phyloP scores from a whole-genome alignment of 1,140 invertebrate species.

The Grapholita molesta region DNA sequence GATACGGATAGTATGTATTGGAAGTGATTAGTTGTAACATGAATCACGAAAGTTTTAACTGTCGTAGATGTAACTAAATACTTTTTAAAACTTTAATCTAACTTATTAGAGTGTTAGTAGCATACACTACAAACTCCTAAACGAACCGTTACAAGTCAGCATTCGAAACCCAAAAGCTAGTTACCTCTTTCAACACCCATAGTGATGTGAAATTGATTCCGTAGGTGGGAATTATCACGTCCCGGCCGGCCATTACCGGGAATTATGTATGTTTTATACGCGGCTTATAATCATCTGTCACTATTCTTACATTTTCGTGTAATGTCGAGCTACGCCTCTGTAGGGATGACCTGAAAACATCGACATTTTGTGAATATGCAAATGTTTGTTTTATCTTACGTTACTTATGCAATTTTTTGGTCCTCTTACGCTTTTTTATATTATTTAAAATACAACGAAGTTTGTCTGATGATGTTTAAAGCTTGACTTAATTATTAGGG shows the following conservation, averaged over 20 bases:
- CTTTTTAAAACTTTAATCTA: no score
- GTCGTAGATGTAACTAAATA: no score
- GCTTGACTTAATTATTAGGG: no score
- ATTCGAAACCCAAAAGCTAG: not conserved
- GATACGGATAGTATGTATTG: no score
- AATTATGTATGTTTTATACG: conserved; percentile 78
- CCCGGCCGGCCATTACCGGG: conserved; percentile 55
- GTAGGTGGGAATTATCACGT: conserved; percentile 46
- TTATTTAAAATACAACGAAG: no score
- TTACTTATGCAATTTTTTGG: no score
- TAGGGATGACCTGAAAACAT: conserved; percentile 52
- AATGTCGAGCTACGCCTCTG: conserved; percentile 61
- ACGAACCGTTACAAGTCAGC: not conserved
- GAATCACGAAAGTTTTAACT: no score
- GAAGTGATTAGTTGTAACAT: no score
- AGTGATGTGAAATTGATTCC: conserved; percentile 63
- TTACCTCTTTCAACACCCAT: conserved; percentile 18
- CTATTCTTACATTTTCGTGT: conserved; percentile 76
- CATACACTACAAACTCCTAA: not conserved
- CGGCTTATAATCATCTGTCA: conserved; percentile 78
- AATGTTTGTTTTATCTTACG: no score
- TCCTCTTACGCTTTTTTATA: no score
- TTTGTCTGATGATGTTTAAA: no score
- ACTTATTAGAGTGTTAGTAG: no score
- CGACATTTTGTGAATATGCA: conserved; percentile 16